These are phyloP conservation scores for Tangara arthus DNA, from an alignment of 2,797 vertebrate species.

Conservation along the genomic window DNA sequence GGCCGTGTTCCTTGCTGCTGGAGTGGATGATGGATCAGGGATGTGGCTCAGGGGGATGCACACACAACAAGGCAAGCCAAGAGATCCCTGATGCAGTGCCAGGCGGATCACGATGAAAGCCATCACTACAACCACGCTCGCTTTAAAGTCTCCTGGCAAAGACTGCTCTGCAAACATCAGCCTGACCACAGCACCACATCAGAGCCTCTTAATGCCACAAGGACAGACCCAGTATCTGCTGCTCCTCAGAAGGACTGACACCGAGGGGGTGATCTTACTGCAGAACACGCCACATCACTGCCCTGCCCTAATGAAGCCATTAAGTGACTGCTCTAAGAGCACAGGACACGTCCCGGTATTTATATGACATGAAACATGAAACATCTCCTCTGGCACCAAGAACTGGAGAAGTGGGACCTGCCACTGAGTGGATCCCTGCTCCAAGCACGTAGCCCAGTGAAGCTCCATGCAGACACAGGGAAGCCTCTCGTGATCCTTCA, in stretches of 20 bases:
- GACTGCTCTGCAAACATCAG: background rate
- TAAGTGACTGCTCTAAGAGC: background rate
- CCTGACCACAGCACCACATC: background rate
- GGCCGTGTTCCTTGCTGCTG: background rate
- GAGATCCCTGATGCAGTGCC: background rate
- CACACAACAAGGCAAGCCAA: background rate
- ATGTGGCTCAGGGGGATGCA: background rate
- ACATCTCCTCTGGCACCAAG: background rate
- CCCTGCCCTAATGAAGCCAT: background rate
- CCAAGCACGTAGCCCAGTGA: accelerated
- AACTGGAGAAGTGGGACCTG: background rate
- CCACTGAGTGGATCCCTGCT: accelerated
- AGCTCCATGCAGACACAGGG: background rate
- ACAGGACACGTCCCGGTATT: background rate
- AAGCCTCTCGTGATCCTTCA: background rate
- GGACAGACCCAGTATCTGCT: background rate
- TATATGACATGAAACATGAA: too few species aligned
- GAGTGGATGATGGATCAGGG: background rate
- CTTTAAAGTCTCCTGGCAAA: background rate
- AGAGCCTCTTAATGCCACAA: background rate
- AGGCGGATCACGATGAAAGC: background rate
- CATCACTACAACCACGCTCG: background rate
- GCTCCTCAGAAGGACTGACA: background rate
- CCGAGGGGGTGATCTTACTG: background rate
- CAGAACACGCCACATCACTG: accelerated